Conservation (phyloP, 2,113 vertebrate genomes). For the Zosterops japonicus region DNA sequence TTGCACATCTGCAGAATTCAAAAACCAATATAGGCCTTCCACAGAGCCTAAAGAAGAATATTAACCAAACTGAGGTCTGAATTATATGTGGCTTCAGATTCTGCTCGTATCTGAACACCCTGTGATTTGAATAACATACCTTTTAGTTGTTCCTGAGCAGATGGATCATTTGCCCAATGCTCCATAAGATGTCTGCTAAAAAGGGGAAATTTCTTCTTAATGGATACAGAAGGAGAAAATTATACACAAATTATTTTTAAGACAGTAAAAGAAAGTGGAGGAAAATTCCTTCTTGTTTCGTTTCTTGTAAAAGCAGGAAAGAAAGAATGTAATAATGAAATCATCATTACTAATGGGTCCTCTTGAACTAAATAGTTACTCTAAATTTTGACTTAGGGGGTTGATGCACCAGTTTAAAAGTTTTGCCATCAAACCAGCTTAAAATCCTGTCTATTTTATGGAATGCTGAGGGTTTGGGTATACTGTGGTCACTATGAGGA, state of each 20-base stretch:
- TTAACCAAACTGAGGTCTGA: neutral
- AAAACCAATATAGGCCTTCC: neutral
- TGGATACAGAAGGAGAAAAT: neutral
- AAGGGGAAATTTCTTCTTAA: neutral
- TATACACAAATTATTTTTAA: neutral
- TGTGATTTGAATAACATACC: neutral
- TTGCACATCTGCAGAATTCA: neutral
- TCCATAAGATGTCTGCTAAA: neutral
- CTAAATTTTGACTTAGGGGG: neutral
- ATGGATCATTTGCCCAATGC: neutral
- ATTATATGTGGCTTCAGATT: neutral
- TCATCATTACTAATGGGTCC: neutral
- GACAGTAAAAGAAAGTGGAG: neutral
- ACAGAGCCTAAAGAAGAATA: neutral
- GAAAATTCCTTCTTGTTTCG: neutral
- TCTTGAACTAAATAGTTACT: neutral
- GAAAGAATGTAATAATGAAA: neutral
- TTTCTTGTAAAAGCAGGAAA: conserved; percentile 8
- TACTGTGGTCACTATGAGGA: neutral
- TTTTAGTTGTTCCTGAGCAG: neutral
- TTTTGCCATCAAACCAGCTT: neutral
- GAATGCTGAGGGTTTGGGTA: neutral
- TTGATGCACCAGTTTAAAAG: neutral
- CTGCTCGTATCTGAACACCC: neutral
- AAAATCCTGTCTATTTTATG: neutral